Percentiles rank a stretch among this genome's conserved stretches.
Evolutionary conservation across 1,140 invertebrate species (phyloP).

Genomic region (Drosophila auraria): DNA sequence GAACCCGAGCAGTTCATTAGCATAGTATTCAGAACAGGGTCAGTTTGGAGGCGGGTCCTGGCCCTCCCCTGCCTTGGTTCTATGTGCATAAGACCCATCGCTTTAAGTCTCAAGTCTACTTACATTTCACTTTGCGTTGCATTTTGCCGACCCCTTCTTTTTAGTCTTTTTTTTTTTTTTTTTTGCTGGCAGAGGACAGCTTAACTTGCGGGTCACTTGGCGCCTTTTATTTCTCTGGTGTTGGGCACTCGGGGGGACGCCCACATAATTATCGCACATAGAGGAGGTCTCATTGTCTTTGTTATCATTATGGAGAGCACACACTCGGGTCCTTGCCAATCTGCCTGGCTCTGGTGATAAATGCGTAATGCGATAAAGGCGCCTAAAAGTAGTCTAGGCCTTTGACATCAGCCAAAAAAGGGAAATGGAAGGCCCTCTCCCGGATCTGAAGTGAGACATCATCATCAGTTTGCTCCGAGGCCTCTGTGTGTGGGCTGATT

Average conservation of each 20-base stretch:
- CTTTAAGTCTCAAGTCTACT: conserved; percentile 60
- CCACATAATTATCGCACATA: conserved; percentile 59
- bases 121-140: conserved; percentile 68
- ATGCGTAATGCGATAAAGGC: conserved; percentile 65
- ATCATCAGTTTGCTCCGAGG: conserved; percentile 33
- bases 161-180: conserved; percentile 3
- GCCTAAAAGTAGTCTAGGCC: conserved; percentile 61
- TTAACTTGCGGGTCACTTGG: conserved; percentile 62
- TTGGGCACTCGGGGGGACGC: conserved; percentile 28
- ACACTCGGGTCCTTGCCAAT: conserved; percentile 16
- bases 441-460: conserved; percentile 49
- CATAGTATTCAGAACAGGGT: conserved; percentile 58
- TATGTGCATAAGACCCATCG: conserved; percentile 46
- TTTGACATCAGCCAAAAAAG: conserved; percentile 48
- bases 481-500: conserved; percentile 46
- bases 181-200: conserved; percentile 21
- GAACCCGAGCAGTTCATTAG: conserved; percentile 58
- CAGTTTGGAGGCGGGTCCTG: conserved; percentile 19
- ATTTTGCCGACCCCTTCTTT: conserved; percentile 40
- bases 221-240: conserved; percentile 40
- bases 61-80: not conserved
- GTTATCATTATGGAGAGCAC: conserved; percentile 35
- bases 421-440: not conserved
- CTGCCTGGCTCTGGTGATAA: conserved; percentile 26
- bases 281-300: conserved; percentile 53